Percentiles rank a stretch among this genome's conserved stretches.
phyloP scores from a whole-genome alignment of 37 sponge, comb jelly and placozoan species.

The Halisarca cf. caerulea region DNA sequence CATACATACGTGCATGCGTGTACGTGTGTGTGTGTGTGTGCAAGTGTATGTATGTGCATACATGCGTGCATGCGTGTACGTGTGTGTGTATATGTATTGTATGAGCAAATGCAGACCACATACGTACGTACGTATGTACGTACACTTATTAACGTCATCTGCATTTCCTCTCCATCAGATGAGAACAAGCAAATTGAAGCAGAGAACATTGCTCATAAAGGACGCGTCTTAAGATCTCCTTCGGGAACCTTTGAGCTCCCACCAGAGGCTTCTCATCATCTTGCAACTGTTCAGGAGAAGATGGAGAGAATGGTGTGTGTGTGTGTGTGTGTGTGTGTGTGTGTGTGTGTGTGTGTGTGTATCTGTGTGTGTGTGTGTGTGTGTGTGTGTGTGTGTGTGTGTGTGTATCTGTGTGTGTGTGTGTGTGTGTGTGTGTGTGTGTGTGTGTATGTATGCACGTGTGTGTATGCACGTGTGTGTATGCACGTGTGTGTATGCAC shows the following conservation, averaged over 20 bases:
- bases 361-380: background rate
- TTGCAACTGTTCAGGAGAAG: background rate
- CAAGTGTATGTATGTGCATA: too few species aligned
- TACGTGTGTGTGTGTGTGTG: too few species aligned
- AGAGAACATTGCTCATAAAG: background rate
- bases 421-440: background rate
- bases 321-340: background rate
- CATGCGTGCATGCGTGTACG: too few species aligned
- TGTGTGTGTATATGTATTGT: too few species aligned
- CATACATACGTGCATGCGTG: too few species aligned
- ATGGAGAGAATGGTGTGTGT: constrained; percentile 8
- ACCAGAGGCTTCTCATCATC: background rate
- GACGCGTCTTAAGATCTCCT: background rate
- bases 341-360: background rate
- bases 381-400: background rate
- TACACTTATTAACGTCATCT: too few species aligned
- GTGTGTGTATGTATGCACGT: background rate
- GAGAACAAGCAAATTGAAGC: too few species aligned
- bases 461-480: background rate
- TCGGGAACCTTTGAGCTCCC: constrained; percentile 30
- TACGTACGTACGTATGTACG: too few species aligned
- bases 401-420: background rate
- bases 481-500: background rate
- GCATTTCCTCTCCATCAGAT: too few species aligned
- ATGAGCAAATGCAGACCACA: too few species aligned